Base-by-base conservation (phyloP, 2,797 vertebrate genomes). In the Phataginus tetradactyla region DNA sequence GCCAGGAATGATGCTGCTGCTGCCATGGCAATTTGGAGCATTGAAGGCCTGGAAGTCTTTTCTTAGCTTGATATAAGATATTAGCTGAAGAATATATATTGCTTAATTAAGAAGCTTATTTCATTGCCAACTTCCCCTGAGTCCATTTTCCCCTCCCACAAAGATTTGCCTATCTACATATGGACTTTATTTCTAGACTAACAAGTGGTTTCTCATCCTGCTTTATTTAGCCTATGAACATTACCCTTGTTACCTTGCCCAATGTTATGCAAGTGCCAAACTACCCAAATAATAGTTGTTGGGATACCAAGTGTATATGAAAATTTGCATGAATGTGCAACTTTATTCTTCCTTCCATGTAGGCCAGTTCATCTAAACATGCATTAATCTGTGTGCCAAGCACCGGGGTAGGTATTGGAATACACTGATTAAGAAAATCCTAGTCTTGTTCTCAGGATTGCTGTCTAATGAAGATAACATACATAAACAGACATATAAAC, bases 11-110 rank as follows among this genome's bases (percentile, higher is more conserved):
- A 94, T 87, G 86, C 39, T 37, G 57, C 34, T 85, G 83, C 91
- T 83, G 45, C 59, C 53, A 71, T 63, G 61, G 91, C 61, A 91
- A 95, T 91, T 79, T 89, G 49, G 45, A 81, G 14, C 32, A 75
- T 1, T 29, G 88, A 96, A 88, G 64, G 23, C 15, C 71, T n/a
- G 51, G 57, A 90, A 85, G 45, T 75, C 51, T 72, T 84, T 81
- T 45, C 55, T 83, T 86, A 87, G 71, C 87, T 96, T 96, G 85
- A 87, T 32, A 81, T 91, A 71, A 92, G 75, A 90, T 95, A 89
- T 57, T 91, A 94, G 29, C n/a, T 71, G 32, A 90, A 93, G 32
- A 63, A 69, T 59, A 20, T n/a, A 39, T 66, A 32, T 57, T 51
- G 37, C 49, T 66, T 84, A 89, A 64, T 89, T 95, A 93, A 95